Evolutionary conservation across 2,797 vertebrate genomes (phyloP).

Genomic region (Alcedo quadribrachys): DNA sequence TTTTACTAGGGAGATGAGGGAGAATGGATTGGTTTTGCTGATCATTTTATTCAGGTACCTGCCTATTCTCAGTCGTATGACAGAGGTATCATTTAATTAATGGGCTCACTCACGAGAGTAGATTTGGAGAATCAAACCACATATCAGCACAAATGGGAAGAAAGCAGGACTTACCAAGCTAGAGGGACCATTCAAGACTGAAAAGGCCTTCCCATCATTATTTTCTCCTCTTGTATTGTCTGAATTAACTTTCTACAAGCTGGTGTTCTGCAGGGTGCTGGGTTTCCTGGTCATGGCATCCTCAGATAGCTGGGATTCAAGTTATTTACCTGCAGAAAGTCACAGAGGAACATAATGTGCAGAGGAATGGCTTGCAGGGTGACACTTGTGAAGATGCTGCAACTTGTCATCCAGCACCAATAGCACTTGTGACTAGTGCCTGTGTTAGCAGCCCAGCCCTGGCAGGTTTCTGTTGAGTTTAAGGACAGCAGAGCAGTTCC

Average conservation of each 20-base stretch:
- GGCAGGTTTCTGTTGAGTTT: not conserved
- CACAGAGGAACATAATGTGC: not conserved
- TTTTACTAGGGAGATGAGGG: not conserved
- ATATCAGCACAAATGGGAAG: constrained; percentile 12
- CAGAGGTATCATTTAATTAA: constrained; percentile 43
- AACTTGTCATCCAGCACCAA: not conserved
- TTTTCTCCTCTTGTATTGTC: not conserved
- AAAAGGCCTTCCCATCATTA: not conserved
- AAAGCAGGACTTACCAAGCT: not conserved
- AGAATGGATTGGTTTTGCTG: constrained; percentile 37
- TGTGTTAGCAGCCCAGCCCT: not conserved
- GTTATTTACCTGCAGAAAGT: not conserved
- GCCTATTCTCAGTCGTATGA: constrained; percentile 7
- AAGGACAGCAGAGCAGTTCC: not conserved
- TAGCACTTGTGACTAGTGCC: not conserved
- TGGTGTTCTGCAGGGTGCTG: not conserved
- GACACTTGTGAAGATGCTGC: not conserved
- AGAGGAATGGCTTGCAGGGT: not conserved
- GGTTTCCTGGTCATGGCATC: not conserved
- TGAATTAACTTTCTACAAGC: not conserved
- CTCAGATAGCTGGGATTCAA: not conserved
- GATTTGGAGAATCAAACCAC: constrained; percentile 2
- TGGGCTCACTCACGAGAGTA: not conserved
- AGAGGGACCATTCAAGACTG: not conserved
- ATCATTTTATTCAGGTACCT: constrained; percentile 36